Evolutionary conservation across 2,888 invertebrate species (phyloP).

Genomic region (Stramonita haemastoma): DNA sequence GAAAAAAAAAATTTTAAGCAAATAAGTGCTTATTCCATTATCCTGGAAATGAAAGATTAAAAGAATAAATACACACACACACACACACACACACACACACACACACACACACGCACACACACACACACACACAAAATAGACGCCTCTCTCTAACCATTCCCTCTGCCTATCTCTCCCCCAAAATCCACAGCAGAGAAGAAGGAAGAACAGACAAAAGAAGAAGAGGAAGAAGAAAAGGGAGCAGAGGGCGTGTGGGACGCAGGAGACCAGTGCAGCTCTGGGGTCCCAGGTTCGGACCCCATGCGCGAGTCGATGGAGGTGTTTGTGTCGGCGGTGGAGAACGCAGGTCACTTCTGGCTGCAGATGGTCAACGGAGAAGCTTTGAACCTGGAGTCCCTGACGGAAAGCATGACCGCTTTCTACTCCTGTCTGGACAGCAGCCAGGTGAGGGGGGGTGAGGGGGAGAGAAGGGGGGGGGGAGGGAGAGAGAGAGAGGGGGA

Average conservation of each 20-base stretch:
- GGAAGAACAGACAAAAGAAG: background rate
- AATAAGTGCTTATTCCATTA: too few relatives aligned
- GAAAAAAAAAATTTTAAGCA: too few relatives aligned
- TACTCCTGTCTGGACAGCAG: slow-evolving; percentile 19
- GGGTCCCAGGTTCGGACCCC: slow-evolving; percentile 42
- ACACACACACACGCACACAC: background rate
- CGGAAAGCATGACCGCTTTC: slow-evolving; percentile 85
- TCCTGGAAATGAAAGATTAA: too few relatives aligned
- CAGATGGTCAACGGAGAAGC: slow-evolving; percentile 86
- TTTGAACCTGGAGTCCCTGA: slow-evolving; percentile 87
- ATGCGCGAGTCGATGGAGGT: slow-evolving; percentile 82
- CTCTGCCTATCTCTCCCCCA: background rate
- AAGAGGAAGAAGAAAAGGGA: slow-evolving; percentile 6
- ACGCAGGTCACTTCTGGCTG: slow-evolving; percentile 90
- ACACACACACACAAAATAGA: background rate
- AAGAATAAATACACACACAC: background rate
- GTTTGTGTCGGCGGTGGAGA: slow-evolving; percentile 90
- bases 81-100: slow-evolving; percentile 19
- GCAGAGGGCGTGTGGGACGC: background rate
- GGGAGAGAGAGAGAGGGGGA: background rate
- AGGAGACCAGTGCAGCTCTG: background rate
- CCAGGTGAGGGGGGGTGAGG: slow-evolving; percentile 7
- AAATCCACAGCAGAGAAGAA: background rate
- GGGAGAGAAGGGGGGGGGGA: background rate
- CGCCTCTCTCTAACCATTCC: background rate